These are phyloP conservation scores for Argyresthia albistria DNA, from an alignment of 2,888 invertebrate species.

Conservation along the genomic window DNA sequence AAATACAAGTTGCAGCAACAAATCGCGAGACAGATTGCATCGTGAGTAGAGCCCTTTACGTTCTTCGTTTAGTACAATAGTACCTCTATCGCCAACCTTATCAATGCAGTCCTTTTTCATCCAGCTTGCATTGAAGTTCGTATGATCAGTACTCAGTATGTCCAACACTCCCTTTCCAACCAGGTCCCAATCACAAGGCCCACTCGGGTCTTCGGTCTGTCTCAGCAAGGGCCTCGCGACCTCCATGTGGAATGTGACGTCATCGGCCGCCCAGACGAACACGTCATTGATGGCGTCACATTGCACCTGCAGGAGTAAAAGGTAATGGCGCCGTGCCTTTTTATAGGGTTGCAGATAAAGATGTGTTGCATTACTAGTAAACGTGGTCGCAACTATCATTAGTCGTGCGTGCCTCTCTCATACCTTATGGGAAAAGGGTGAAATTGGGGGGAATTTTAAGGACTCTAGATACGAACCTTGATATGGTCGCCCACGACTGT, in stretches of 20 bases:
- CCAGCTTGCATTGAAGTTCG: conserved; percentile 45
- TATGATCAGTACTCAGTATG: conserved; percentile 32
- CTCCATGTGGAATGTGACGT: conserved; percentile 43
- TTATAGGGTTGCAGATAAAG: too few relatives aligned
- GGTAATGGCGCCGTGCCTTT: too few relatives aligned
- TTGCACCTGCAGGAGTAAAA: conserved; percentile 27
- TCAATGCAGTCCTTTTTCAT: conserved; percentile 49
- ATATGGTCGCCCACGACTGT: conserved; percentile 36
- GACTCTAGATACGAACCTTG: conserved; percentile 24
- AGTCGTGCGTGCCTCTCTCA: too few relatives aligned
- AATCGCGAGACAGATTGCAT: too few relatives aligned
- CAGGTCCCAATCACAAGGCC: conserved; percentile 27
- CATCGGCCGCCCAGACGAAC: conserved; percentile 48
- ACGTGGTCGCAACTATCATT: too few relatives aligned
- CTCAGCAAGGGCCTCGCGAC: conserved; percentile 30
- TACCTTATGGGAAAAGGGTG: too few relatives aligned
- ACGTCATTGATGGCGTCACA: conserved; percentile 33
- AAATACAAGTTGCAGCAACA: too few relatives aligned
- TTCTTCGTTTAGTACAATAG: too few relatives aligned
- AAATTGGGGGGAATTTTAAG: too few relatives aligned
- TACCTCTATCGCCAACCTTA: conserved; percentile 26
- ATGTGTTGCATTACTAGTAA: too few relatives aligned
- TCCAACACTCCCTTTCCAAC: conserved; percentile 25
- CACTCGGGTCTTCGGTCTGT: background rate
- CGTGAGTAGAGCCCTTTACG: too few relatives aligned